Conservation (phyloP, 2,888 invertebrate species). For the Horisme vitalbata region DNA sequence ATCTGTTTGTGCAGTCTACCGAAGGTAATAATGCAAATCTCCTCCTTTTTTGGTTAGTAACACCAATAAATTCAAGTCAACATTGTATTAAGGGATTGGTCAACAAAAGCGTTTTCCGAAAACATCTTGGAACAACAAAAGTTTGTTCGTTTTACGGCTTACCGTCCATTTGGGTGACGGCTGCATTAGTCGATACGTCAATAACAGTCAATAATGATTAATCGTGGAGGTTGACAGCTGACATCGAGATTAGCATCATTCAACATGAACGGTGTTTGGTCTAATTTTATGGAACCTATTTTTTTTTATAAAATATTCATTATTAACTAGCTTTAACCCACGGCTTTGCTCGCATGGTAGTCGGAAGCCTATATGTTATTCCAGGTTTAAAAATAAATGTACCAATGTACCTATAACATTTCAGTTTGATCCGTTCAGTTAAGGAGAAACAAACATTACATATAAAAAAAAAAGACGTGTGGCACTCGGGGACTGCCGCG, state of each 20-base stretch:
- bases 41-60: too few relatives aligned
- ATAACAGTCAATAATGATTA: slow-evolving; percentile 36
- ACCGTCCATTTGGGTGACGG: slow-evolving; percentile 48
- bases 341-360: too few relatives aligned
- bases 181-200: slow-evolving; percentile 51
- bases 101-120: slow-evolving; percentile 30
- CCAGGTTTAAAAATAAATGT: too few relatives aligned
- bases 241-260: slow-evolving; percentile 17
- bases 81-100: slow-evolving; percentile 30
- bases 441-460: too few relatives aligned
- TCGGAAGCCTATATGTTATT: too few relatives aligned
- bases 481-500: too few relatives aligned
- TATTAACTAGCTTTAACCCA: too few relatives aligned
- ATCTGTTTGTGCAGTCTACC: too few relatives aligned
- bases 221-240: slow-evolving; percentile 17
- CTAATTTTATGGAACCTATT: too few relatives aligned
- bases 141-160: slow-evolving; percentile 35
- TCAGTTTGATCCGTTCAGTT: too few relatives aligned
- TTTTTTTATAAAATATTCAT: not conserved
- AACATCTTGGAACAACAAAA: slow-evolving; percentile 36
- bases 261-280: slow-evolving; percentile 1
- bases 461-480: too few relatives aligned
- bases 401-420: too few relatives aligned
- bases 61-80: slow-evolving; percentile 25
- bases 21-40: slow-evolving; percentile 23